Conservation (phyloP, 64 coral and sea anemone genomes). For the Montipora cactus region DNA sequence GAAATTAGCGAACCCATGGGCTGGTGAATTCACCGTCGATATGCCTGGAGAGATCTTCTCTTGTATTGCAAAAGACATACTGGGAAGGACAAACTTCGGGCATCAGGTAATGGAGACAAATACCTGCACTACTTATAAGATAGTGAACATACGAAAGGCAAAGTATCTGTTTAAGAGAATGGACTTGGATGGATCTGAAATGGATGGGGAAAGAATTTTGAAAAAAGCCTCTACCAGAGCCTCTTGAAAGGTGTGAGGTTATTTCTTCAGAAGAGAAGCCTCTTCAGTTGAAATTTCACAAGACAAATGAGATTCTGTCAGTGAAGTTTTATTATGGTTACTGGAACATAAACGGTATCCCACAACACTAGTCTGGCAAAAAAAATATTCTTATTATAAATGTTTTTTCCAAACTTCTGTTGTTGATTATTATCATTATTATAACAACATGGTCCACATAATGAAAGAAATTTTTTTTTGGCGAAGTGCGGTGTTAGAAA, state of each 20-base stretch:
- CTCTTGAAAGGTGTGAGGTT: not conserved
- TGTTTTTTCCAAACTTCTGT: too few species aligned
- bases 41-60: not conserved
- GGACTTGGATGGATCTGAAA: not conserved
- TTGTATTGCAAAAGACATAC: not conserved
- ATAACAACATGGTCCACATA: too few species aligned
- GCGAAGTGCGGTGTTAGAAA: too few species aligned
- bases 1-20: not conserved
- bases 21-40: not conserved
- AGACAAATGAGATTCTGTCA: constrained; percentile 13
- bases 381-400: too few species aligned
- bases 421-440: too few species aligned
- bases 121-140: not conserved
- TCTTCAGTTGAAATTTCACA: constrained; percentile 29
- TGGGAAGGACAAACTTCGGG: constrained; percentile 2
- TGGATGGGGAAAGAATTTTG: not conserved
- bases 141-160: not conserved
- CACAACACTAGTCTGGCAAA: constrained; percentile 10
- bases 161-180: constrained; percentile 3
- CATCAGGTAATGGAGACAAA: not conserved
- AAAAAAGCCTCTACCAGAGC: not conserved
- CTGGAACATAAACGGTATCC: constrained; percentile 17
- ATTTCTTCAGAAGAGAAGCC: constrained; percentile 8
- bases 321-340: constrained; percentile 38
- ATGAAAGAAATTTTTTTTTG: too few species aligned